These are phyloP conservation scores for Trissoscelio sp. DNA, from an alignment of 2,888 invertebrate species.

Conservation along the genomic window DNA sequence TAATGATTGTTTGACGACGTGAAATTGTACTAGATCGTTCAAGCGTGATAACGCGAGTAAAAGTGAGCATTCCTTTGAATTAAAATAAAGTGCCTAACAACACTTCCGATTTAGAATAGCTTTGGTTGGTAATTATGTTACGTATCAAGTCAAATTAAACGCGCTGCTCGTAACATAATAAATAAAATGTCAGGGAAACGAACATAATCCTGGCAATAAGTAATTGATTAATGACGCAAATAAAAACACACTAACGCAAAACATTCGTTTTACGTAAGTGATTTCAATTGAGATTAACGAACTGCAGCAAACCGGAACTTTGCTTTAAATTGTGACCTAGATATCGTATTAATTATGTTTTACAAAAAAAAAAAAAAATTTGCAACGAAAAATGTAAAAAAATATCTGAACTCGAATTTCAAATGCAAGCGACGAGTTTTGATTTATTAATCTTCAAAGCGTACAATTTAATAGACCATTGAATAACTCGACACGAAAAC, in stretches of 20 bases:
- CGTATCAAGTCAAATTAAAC: slow-evolving; percentile 6
- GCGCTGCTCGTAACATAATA: not conserved
- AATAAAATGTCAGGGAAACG: not conserved
- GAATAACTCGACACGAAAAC: not conserved
- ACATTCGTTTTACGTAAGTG: slow-evolving; percentile 3
- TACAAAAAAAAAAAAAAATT: too few relatives aligned
- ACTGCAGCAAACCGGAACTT: slow-evolving; percentile 13
- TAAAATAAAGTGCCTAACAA: not conserved
- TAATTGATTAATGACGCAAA: slow-evolving; percentile 25
- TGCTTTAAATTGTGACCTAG: slow-evolving; percentile 6
- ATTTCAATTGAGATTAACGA: slow-evolving; percentile 18
- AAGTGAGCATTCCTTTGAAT: slow-evolving; percentile 11
- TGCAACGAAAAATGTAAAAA: not conserved
- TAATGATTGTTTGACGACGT: not conserved
- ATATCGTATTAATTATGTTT: slow-evolving; percentile 5
- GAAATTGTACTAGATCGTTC: slow-evolving; percentile 9
- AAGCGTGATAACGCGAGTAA: not conserved
- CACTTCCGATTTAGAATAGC: slow-evolving; percentile 16
- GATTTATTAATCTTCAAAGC: slow-evolving; percentile 3
- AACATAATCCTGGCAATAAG: not conserved
- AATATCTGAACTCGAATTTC: not conserved
- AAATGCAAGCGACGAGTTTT: not conserved
- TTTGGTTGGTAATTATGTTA: slow-evolving; percentile 15
- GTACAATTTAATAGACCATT: not conserved
- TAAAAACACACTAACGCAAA: slow-evolving; percentile 16